Evolutionary conservation across 1,140 invertebrate genomes (phyloP).

Genomic region (Lucilia sericata): DNA sequence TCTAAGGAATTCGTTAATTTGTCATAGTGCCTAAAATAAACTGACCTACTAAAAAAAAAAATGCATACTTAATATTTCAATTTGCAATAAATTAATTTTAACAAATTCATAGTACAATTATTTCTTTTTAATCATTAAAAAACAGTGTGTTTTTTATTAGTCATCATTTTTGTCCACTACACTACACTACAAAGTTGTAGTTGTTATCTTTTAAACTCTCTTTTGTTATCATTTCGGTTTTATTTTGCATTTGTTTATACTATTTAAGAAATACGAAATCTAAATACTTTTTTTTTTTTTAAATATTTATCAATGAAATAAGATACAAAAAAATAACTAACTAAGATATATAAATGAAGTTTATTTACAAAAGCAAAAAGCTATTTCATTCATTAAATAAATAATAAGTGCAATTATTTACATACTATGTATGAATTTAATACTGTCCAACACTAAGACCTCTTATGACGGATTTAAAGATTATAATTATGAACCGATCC

Average conservation of each 20-base stretch:
- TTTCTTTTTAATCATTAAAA: not conserved
- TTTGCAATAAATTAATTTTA: not conserved
- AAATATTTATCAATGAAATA: not conserved
- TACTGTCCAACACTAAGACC: too few species aligned
- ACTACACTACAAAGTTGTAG: not conserved
- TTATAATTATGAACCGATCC: too few species aligned
- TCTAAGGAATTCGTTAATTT: not conserved
- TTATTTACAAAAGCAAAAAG: not conserved
- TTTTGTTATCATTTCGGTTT: not conserved
- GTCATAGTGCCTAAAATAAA: not conserved
- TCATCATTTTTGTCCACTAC: not conserved
- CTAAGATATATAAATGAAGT: not conserved
- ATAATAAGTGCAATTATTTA: too few species aligned
- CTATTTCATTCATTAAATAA: too few species aligned
- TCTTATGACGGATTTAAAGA: too few species aligned
- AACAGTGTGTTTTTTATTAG: not conserved
- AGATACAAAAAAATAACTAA: not conserved
- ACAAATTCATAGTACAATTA: not conserved
- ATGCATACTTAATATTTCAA: not conserved
- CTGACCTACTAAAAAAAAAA: too few species aligned
- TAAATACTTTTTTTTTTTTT: not conserved
- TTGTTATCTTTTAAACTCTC: slow-evolving; percentile 11
- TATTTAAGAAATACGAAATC: not conserved
- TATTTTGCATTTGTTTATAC: not conserved
- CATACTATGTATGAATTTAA: too few species aligned